A percentile compares a stretch with the other conserved stretches of the same genome.
Conservation (phyloP, 2,113 vertebrate genomes). For the Mastomys coucha region DNA sequence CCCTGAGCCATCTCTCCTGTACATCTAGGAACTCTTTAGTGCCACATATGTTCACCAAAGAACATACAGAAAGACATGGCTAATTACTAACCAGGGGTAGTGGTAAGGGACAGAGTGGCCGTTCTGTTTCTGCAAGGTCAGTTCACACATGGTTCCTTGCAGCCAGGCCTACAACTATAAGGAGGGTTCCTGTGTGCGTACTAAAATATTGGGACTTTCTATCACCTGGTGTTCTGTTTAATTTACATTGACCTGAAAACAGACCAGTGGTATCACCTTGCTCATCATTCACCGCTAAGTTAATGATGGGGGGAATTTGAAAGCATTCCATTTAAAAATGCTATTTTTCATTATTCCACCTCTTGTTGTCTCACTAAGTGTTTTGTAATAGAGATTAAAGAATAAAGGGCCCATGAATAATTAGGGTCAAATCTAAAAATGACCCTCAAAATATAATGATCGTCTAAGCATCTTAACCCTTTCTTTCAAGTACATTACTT, state of each 20-base stretch:
- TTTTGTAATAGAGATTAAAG: conserved; percentile 29
- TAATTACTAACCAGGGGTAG: background rate
- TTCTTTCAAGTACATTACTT: conserved; percentile 24
- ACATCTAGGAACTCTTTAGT: background rate
- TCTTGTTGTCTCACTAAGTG: background rate
- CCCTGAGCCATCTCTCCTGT: background rate
- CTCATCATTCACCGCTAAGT: background rate
- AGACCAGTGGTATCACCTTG: background rate
- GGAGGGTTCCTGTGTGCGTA: background rate
- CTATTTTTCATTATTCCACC: background rate
- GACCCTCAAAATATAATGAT: background rate
- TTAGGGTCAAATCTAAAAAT: conserved; percentile 32
- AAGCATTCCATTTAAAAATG: background rate
- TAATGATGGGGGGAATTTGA: background rate
- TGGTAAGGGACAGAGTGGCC: background rate
- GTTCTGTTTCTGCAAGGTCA: background rate
- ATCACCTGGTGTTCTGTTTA: background rate
- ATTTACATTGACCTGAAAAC: background rate
- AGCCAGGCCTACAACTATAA: background rate
- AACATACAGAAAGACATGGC: background rate
- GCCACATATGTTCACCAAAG: background rate
- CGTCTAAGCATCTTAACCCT: background rate
- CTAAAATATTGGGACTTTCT: conserved; percentile 10
- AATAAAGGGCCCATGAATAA: conserved; percentile 16
- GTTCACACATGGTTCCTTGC: background rate